These are phyloP conservation scores for Proterorhinus semilunaris DNA, from an alignment of 2,113 vertebrate genomes.

Conservation along the genomic window DNA sequence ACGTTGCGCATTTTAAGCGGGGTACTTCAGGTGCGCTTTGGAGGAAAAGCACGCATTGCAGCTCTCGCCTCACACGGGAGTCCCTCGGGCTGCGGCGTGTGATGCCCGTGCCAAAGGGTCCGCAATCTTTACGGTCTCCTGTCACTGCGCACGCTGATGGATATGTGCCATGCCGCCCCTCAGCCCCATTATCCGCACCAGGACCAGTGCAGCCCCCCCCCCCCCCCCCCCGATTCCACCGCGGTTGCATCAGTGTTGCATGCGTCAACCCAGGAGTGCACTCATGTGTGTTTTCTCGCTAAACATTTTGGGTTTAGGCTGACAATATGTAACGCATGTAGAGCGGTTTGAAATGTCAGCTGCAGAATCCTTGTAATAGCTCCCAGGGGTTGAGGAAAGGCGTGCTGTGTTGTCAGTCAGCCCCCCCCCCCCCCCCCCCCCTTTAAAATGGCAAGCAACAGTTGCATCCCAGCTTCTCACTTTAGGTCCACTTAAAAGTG, in stretches of 20 bases:
- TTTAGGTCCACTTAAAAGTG: slow-evolving; percentile 8
- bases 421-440: neutral
- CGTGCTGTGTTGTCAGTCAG: slow-evolving; percentile 22
- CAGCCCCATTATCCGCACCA: slow-evolving; percentile 8
- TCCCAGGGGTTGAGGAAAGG: slow-evolving; percentile 35
- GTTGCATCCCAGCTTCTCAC: slow-evolving; percentile 41
- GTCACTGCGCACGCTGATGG: slow-evolving; percentile 30
- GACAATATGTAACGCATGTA: slow-evolving; percentile 48
- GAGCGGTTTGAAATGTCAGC: slow-evolving; percentile 49
- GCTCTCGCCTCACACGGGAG: slow-evolving; percentile 43
- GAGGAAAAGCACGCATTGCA: slow-evolving; percentile 74
- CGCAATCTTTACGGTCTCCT: slow-evolving; percentile 48
- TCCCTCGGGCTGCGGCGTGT: slow-evolving; percentile 52
- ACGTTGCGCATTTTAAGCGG: slow-evolving; percentile 17
- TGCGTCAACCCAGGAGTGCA: slow-evolving; percentile 33
- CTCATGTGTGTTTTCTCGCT: neutral
- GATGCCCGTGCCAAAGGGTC: slow-evolving; percentile 22
- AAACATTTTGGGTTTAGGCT: slow-evolving; percentile 26
- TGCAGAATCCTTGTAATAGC: slow-evolving; percentile 38
- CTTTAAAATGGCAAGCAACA: slow-evolving; percentile 47
- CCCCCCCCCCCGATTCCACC: slow-evolving; percentile 24
- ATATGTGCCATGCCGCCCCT: slow-evolving; percentile 29
- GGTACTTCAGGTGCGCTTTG: slow-evolving; percentile 61
- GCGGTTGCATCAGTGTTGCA: slow-evolving; percentile 54
- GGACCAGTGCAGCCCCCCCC: slow-evolving; percentile 9